Conservation (phyloP, 2,797 vertebrate genomes). For the Spondyliosoma cantharus region DNA sequence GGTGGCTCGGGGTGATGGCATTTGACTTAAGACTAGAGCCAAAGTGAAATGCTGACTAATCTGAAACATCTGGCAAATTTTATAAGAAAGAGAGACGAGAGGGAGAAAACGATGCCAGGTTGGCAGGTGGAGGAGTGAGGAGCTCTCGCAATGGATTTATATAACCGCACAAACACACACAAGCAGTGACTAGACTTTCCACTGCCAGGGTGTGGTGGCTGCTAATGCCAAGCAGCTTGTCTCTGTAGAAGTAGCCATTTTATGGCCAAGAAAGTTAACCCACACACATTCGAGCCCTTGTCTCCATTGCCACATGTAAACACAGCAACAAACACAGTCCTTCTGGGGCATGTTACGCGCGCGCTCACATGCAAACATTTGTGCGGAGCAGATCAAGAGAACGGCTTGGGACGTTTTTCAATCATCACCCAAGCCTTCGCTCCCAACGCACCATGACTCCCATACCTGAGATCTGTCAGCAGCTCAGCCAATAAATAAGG, state of each 20-base stretch:
- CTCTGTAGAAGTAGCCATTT: conserved; percentile 10
- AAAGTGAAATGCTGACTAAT: conserved; percentile 78
- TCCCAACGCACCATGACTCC: conserved; percentile 42
- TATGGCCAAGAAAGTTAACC: conserved; percentile 48
- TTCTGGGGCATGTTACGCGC: background rate
- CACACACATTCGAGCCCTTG: conserved; percentile 26
- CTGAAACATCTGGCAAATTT: conserved; percentile 77
- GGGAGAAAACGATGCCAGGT: conserved; percentile 60
- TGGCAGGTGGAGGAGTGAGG: conserved; percentile 74
- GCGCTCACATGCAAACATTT: conserved; percentile 11
- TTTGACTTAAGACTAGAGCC: conserved; percentile 75
- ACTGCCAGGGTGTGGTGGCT: conserved; percentile 51
- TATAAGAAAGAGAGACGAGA: conserved; percentile 58
- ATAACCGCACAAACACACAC: conserved; percentile 45
- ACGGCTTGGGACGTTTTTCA: conserved; percentile 46
- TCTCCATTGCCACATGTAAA: conserved; percentile 31
- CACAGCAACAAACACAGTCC: conserved; percentile 5
- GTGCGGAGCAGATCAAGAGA: conserved; percentile 29
- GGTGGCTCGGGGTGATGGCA: conserved; percentile 79
- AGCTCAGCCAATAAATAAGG: conserved; percentile 74
- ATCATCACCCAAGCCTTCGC: conserved; percentile 57
- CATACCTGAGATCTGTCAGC: conserved; percentile 75
- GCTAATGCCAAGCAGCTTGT: conserved; percentile 50
- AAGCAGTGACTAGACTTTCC: conserved; percentile 51
- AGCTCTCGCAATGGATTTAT: conserved; percentile 55